phyloP scores from a whole-genome alignment of 2,888 invertebrate genomes.

The Hydrotaea cyrtoneurina region DNA sequence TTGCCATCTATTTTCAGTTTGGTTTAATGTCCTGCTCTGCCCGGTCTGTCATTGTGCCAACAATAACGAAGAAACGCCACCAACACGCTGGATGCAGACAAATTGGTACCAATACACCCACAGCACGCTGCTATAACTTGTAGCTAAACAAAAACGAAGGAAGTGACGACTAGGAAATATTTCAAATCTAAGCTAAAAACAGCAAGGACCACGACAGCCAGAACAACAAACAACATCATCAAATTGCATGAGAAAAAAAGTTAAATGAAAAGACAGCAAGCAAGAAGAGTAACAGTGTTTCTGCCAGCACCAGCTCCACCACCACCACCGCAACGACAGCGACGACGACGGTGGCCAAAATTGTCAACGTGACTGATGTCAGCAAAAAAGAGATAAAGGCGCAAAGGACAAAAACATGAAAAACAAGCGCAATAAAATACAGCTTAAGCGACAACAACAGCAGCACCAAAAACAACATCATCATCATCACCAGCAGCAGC shows the following conservation, averaged over 20 bases:
- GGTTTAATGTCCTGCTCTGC: constrained; percentile 32
- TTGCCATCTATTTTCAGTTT: constrained; percentile 51
- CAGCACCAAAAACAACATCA: constrained; percentile 34
- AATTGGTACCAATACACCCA: not conserved
- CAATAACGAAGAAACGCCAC: constrained; percentile 35
- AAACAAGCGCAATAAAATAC: constrained; percentile 63
- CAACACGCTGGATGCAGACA: constrained; percentile 23
- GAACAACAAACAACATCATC: constrained; percentile 18
- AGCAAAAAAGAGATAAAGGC: constrained; percentile 55
- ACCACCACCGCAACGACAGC: constrained; percentile 34
- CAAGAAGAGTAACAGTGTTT: constrained; percentile 17
- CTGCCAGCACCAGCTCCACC: constrained; percentile 5
- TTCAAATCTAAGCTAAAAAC: constrained; percentile 34
- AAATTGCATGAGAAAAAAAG: not conserved
- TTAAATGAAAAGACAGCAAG: constrained; percentile 60
- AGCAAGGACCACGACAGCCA: constrained; percentile 24
- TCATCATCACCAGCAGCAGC: constrained; percentile 23
- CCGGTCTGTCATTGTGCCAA: constrained; percentile 46
- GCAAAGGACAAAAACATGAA: constrained; percentile 57
- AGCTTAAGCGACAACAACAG: constrained; percentile 51
- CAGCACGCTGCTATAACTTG: not conserved
- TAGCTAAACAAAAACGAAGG: not conserved
- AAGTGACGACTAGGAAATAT: not conserved
- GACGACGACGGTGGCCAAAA: constrained; percentile 48
- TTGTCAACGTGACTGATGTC: constrained; percentile 63